Conservation (phyloP, 2,888 invertebrate species). For the Scelioninae gen. 2 region DNA sequence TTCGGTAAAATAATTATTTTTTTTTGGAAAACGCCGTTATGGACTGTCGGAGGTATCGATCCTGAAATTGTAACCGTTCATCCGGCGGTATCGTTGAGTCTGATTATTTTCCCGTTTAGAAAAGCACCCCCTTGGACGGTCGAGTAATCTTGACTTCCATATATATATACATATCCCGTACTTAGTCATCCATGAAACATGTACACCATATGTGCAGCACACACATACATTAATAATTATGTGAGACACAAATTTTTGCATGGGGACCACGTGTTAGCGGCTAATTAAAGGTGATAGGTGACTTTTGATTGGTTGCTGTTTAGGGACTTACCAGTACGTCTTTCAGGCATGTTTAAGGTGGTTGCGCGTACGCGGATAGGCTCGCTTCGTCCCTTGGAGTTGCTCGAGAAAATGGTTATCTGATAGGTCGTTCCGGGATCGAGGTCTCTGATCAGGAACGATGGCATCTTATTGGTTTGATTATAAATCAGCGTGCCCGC, state of each 20-base stretch:
- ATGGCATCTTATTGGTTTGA: conserved; percentile 78
- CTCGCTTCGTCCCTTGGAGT: conserved; percentile 84
- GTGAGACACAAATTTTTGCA: conserved; percentile 2
- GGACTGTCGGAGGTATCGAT: too few relatives aligned
- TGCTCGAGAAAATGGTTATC: conserved; percentile 82
- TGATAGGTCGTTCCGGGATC: conserved; percentile 83
- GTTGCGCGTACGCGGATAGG: conserved; percentile 81
- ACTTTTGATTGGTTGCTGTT: conserved; percentile 2
- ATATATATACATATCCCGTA: too few relatives aligned
- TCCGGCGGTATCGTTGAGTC: too few relatives aligned
- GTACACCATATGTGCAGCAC: background rate
- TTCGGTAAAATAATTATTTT: too few relatives aligned
- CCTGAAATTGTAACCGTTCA: too few relatives aligned
- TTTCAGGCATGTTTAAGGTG: conserved; percentile 84
- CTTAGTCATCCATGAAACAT: background rate
- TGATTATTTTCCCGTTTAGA: too few relatives aligned
- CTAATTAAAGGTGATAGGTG: conserved; percentile 48
- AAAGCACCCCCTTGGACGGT: too few relatives aligned
- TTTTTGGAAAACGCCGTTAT: too few relatives aligned
- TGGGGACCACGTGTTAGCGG: conserved; percentile 41
- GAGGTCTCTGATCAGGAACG: conserved; percentile 81
- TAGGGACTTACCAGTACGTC: conserved; percentile 80
- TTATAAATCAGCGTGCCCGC: conserved; percentile 78
- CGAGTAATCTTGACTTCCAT: too few relatives aligned
- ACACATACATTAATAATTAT: background rate